These are phyloP conservation scores for Progne subis DNA, from an alignment of 2,113 vertebrate species.

Conservation along the genomic window DNA sequence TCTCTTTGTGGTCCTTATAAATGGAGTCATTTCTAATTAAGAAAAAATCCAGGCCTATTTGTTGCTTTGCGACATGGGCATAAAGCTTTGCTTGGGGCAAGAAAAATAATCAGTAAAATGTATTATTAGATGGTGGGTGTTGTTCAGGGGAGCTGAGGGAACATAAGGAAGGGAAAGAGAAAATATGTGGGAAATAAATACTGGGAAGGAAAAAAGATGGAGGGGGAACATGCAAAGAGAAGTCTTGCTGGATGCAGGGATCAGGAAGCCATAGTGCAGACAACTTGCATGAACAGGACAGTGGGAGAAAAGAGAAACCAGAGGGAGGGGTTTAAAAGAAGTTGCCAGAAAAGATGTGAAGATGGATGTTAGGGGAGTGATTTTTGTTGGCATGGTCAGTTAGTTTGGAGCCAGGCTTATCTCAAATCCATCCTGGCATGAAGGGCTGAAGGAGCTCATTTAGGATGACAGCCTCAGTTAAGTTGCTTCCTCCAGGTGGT, in stretches of 20 bases:
- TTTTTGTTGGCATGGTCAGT: neutral
- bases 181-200: neutral
- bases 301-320: neutral
- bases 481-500: neutral
- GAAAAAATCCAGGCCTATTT: constrained; percentile 15
- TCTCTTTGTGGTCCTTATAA: constrained; percentile 35
- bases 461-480: neutral
- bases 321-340: neutral
- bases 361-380: neutral
- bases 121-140: neutral
- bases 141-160: neutral
- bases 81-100: neutral
- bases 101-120: neutral
- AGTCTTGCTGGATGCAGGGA: neutral
- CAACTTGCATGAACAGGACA: neutral
- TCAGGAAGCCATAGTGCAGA: fast-evolving
- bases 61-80: neutral
- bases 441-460: neutral
- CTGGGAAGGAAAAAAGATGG: neutral
- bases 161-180: neutral
- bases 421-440: neutral
- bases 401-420: neutral
- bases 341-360: neutral
- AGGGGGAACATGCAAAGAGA: neutral
- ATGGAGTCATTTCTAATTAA: neutral